phyloP scores from a whole-genome alignment of 2,888 invertebrate species.

The Trichopria drosophilae region DNA sequence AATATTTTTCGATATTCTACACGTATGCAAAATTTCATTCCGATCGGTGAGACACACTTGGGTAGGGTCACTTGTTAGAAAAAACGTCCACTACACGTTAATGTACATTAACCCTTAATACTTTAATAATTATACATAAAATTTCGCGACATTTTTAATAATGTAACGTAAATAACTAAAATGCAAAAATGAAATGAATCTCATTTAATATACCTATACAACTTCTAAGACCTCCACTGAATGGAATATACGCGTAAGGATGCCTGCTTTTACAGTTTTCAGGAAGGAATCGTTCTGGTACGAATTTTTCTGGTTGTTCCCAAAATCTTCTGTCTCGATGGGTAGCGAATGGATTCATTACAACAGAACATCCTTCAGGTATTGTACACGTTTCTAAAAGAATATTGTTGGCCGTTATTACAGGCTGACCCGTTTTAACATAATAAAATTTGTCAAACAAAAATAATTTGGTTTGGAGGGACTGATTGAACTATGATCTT shows the following conservation, averaged over 20 bases:
- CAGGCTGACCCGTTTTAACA: too few species aligned
- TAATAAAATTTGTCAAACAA: too few species aligned
- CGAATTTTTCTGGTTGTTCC: conserved; percentile 40
- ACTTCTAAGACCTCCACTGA: conserved; percentile 34
- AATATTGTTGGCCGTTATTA: too few species aligned
- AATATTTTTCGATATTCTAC: too few species aligned
- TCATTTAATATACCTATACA: conserved; percentile 33
- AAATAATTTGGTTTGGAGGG: too few species aligned
- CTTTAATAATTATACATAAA: not conserved
- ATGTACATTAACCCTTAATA: not conserved
- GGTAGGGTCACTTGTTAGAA: too few species aligned
- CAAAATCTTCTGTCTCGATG: conserved; percentile 38
- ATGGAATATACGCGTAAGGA: conserved; percentile 37
- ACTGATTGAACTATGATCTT: too few species aligned
- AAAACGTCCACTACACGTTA: too few species aligned
- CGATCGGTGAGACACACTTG: too few species aligned
- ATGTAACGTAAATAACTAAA: not conserved
- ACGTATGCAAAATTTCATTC: too few species aligned
- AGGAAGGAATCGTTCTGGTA: conserved; percentile 40
- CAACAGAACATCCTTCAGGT: conserved; percentile 37
- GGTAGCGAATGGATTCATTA: conserved; percentile 34
- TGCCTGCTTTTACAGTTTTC: conserved; percentile 37
- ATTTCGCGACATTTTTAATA: too few species aligned
- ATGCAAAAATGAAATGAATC: too few species aligned
- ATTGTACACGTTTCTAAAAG: conserved; percentile 34